These are phyloP conservation scores for Heterochromis multidens DNA, from an alignment of 2,113 vertebrate species.

Conservation along the genomic window DNA sequence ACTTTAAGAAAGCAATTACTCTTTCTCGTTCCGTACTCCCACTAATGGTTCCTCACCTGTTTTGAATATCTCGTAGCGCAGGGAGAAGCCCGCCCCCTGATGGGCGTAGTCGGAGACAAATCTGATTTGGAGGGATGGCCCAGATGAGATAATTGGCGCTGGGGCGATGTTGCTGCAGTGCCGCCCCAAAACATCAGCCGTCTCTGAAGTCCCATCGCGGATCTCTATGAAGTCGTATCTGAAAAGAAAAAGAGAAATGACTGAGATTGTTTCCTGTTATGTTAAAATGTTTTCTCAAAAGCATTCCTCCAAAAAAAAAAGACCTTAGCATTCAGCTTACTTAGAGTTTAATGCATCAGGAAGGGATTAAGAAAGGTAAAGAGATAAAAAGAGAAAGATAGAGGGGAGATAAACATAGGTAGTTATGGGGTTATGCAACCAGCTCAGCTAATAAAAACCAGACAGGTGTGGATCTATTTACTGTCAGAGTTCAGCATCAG, in stretches of 20 bases:
- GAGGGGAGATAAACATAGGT: constrained; percentile 11
- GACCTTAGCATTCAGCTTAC: not conserved
- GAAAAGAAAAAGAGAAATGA: not conserved
- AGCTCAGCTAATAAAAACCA: constrained; percentile 47
- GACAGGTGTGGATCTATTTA: constrained; percentile 43
- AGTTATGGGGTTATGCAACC: constrained; percentile 26
- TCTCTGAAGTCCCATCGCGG: constrained; percentile 87
- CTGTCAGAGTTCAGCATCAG: constrained; percentile 18
- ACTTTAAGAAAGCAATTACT: not conserved
- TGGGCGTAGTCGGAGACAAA: constrained; percentile 96
- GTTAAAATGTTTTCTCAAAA: not conserved
- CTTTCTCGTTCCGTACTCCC: not conserved
- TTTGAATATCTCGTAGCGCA: constrained; percentile 98
- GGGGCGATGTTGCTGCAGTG: constrained; percentile 98
- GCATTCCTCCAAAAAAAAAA: not conserved
- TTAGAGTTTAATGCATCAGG: not conserved
- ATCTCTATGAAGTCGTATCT: constrained; percentile 99
- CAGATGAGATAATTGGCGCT: constrained; percentile 91
- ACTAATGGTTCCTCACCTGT: constrained; percentile 79
- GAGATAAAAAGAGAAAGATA: not conserved
- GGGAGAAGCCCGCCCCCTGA: constrained; percentile 96
- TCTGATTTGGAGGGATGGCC: constrained; percentile 87
- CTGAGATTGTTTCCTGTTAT: not conserved
- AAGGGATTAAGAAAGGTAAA: not conserved
- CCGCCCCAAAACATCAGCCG: constrained; percentile 88